phyloP scores from a whole-genome alignment of 1,140 invertebrate species.

The Habropoda laboriosa region DNA sequence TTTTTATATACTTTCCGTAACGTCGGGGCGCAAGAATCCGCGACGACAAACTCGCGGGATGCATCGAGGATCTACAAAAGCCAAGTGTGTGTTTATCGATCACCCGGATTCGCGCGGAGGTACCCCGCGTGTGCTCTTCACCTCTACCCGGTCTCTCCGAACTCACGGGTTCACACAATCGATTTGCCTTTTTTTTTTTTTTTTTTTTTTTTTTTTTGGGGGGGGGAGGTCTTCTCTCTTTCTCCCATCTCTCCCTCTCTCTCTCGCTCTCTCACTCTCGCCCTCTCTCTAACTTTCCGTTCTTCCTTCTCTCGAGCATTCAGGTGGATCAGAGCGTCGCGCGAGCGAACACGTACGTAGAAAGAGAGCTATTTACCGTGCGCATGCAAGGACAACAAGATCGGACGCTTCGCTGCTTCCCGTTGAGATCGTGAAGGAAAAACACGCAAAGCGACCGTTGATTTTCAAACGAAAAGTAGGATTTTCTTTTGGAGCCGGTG shows the following conservation, averaged over 20 bases:
- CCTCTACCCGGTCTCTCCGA: background rate
- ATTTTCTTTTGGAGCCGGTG: no score
- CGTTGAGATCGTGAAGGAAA: background rate
- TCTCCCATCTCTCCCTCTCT: background rate
- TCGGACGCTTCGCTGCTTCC: constrained; percentile 27
- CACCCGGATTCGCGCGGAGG: background rate
- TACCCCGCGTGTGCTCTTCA: background rate
- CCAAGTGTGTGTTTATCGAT: constrained; percentile 27
- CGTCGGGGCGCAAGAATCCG: background rate
- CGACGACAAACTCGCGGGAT: constrained; percentile 4
- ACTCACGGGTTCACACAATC: constrained; percentile 2
- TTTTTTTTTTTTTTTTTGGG: background rate
- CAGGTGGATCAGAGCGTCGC: background rate
- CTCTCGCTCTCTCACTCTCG: background rate
- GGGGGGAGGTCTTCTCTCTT: background rate
- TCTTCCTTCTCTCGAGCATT: background rate
- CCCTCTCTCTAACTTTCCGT: background rate
- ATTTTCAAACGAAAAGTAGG: background rate
- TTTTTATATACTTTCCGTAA: no score
- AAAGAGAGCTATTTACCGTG: constrained; percentile 35
- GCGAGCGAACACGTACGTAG: constrained; percentile 11
- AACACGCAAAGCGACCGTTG: constrained; percentile 10
- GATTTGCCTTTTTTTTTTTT: constrained; percentile 11
- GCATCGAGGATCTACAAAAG: constrained; percentile 48
- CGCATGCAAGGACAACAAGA: constrained; percentile 45